Conservation (phyloP, 2,888 invertebrate species). For the Cheilosia vernalis region DNA sequence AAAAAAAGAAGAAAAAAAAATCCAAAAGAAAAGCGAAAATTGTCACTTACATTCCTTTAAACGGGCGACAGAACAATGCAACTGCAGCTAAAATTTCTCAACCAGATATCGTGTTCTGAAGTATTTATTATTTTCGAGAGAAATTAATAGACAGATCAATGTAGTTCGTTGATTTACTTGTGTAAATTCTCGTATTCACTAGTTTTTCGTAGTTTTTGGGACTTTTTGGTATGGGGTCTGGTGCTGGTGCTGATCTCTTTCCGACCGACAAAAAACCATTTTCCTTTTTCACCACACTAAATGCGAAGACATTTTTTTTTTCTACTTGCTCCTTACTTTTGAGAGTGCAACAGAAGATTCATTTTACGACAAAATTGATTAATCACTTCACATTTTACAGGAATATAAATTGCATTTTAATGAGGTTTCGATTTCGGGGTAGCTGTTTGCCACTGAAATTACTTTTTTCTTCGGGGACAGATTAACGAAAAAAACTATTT, state of each 20-base stretch:
- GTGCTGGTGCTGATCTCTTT: constrained; percentile 57
- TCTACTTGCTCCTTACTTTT: constrained; percentile 48
- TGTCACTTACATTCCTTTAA: constrained; percentile 71
- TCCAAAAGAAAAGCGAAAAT: constrained; percentile 31
- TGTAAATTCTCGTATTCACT: constrained; percentile 64
- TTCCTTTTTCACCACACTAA: constrained; percentile 77
- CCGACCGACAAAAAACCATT: constrained; percentile 71
- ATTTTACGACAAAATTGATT: constrained; percentile 18
- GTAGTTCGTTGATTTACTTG: constrained; percentile 66
- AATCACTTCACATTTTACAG: constrained; percentile 61
- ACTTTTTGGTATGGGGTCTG: constrained; percentile 67
- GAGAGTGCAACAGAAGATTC: constrained; percentile 54
- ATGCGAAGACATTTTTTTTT: constrained; percentile 77
- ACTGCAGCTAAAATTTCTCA: constrained; percentile 48
- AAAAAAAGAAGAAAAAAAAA: constrained; percentile 7
- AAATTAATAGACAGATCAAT: constrained; percentile 60
- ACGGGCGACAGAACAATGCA: constrained; percentile 59
- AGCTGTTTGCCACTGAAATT: constrained; percentile 26
- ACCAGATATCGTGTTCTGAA: constrained; percentile 45
- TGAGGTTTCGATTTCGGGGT: constrained; percentile 7
- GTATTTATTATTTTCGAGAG: constrained; percentile 48
- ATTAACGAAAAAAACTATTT: constrained; percentile 57
- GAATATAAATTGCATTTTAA: constrained; percentile 60
- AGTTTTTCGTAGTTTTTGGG: constrained; percentile 55
- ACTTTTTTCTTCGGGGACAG: constrained; percentile 36